Evolutionary conservation across 2,888 invertebrate genomes (phyloP).

Genomic region (Ectemnius cavifrons): DNA sequence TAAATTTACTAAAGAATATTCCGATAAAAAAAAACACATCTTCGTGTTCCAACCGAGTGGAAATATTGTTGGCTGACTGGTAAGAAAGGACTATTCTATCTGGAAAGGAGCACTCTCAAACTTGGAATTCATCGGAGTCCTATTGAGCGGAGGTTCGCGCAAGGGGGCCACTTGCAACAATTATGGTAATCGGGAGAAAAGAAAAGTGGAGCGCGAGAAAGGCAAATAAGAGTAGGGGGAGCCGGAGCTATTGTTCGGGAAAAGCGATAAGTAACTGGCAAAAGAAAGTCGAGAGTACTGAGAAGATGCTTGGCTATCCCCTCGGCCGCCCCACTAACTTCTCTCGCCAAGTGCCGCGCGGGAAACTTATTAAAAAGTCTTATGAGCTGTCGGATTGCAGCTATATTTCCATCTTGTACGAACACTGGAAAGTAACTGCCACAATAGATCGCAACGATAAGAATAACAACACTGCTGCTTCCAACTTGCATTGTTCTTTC

Average conservation of each 20-base stretch:
- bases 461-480: too few species aligned
- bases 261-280: constrained; percentile 7
- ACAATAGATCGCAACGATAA: too few species aligned
- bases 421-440: too few species aligned
- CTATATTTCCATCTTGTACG: not conserved
- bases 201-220: constrained; percentile 36
- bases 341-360: not conserved
- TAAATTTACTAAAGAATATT: too few species aligned
- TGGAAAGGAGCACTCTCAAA: too few species aligned
- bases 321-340: not conserved
- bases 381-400: not conserved
- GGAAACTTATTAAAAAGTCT: constrained; percentile 9
- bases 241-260: constrained; percentile 1
- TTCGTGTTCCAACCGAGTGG: too few species aligned
- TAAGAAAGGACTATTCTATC: too few species aligned
- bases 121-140: too few species aligned
- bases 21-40: too few species aligned
- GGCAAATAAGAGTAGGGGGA: not conserved
- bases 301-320: not conserved
- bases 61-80: too few species aligned
- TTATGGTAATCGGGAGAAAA: constrained; percentile 14
- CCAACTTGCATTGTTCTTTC: too few species aligned
- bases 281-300: constrained; percentile 22
- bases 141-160: too few species aligned
- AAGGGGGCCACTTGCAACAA: not conserved